These are phyloP conservation scores for Patella ulyssiponensis DNA, from an alignment of 2,888 invertebrate genomes.

Conservation along the genomic window DNA sequence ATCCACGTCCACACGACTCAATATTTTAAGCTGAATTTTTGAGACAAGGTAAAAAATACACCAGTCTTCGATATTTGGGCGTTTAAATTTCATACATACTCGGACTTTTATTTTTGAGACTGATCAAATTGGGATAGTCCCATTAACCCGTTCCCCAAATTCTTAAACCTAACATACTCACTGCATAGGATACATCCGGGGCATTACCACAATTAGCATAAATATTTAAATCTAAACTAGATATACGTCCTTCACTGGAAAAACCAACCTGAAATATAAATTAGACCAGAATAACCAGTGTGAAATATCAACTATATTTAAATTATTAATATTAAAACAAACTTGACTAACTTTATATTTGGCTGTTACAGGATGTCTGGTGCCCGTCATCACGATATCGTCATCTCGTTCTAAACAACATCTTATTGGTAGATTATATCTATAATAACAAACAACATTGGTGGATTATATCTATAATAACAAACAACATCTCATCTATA, in stretches of 20 bases:
- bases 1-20: too few relatives aligned
- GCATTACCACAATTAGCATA: constrained; percentile 88
- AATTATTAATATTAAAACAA: not conserved
- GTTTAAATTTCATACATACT: too few relatives aligned
- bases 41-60: too few relatives aligned
- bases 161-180: constrained; percentile 44
- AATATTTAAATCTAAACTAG: constrained; percentile 81
- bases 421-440: constrained; percentile 81
- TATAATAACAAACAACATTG: constrained; percentile 74
- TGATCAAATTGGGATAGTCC: too few relatives aligned
- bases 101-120: too few relatives aligned
- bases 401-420: constrained; percentile 92
- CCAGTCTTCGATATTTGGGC: too few relatives aligned
- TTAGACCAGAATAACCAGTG: too few relatives aligned
- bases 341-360: constrained; percentile 80
- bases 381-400: constrained; percentile 90
- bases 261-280: constrained; percentile 75
- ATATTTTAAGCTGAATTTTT: too few relatives aligned
- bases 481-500: constrained; percentile 61
- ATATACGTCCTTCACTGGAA: constrained; percentile 82
- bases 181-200: constrained; percentile 80
- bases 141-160: too few relatives aligned
- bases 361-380: constrained; percentile 87
- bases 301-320: too few relatives aligned
- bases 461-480: constrained; percentile 74